Evolutionary conservation across 2,797 vertebrate species (phyloP), one percentile per base, ranked within the genome.

Genomic region (Semotilus atromaculatus): DNA sequence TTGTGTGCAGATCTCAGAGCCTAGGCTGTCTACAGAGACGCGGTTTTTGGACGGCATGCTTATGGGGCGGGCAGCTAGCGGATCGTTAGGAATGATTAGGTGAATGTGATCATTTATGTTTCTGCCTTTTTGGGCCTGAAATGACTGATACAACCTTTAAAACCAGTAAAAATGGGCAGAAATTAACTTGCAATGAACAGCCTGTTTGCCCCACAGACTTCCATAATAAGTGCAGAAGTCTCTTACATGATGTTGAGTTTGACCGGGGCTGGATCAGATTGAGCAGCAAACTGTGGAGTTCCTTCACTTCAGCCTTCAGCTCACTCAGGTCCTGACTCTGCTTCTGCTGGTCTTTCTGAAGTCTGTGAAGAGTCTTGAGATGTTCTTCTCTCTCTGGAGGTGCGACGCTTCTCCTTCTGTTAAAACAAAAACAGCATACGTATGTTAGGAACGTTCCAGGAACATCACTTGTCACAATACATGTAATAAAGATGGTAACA

Each of bases 281-380:
- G 4, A 72, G 83, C 64, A 92, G 67, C 43, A 90, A 86, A n/a
- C 75, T 29, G 43, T 88, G 90, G 38, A 92, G 72, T 26, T 88
- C 86, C 64, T 90, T 90, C 62, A 92, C 76, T 23, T 90, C 90
- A 26, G 83, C 86, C 74, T 66, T 85, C 70, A 91, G 86, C 4
- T 81, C 81, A 3, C 53, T 84, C 45, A 92, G 89, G 74, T 89
- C 88, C 51, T 87, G 81, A 58, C 38, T 89, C 71, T 89, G 87
- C 70, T 88, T 88, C 66, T 83, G 88, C 78, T 92, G 91, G 73
- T 88, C 77, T 14, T 60, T 80, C 26, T 83, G 62, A 45, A 90
- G 80, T 48, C 62, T 87, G 60, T 80, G 64, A 45, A 89, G 70
- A 77, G 73, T 78, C 58, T 23, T 60, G 16, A 88, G 79, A 48